These are phyloP conservation scores for Vulpes ferrilata DNA, from an alignment of 2,113 vertebrate species.

Conservation along the genomic window DNA sequence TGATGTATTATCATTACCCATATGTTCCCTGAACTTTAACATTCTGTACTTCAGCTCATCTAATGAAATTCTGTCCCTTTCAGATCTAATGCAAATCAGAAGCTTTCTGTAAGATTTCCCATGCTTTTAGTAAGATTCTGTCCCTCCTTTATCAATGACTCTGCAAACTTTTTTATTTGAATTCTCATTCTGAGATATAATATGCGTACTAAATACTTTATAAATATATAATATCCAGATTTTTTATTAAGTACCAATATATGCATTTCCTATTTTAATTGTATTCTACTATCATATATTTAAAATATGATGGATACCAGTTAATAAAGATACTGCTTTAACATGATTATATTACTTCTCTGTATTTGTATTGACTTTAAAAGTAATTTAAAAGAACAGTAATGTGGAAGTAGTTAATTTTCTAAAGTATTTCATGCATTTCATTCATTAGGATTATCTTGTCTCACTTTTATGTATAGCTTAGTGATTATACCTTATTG, in stretches of 20 bases:
- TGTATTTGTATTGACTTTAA: not conserved
- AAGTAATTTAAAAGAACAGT: not conserved
- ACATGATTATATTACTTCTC: not conserved
- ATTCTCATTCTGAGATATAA: not conserved
- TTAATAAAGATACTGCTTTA: not conserved
- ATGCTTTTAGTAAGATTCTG: not conserved
- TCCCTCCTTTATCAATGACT: not conserved
- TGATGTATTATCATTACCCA: not conserved
- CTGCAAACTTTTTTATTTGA: not conserved
- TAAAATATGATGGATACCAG: not conserved
- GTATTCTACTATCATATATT: not conserved
- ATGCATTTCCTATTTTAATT: not conserved
- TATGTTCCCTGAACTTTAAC: not conserved
- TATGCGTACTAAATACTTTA: not conserved
- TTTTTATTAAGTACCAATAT: not conserved
- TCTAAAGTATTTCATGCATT: not conserved
- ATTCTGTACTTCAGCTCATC: not conserved
- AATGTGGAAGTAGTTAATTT: not conserved
- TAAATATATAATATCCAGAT: not conserved
- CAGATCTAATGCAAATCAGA: not conserved
- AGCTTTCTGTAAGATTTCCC: not conserved
- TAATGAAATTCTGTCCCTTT: not conserved
- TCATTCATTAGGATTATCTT: conserved; percentile 24
- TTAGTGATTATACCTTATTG: not conserved
- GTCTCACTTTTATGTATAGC: not conserved